Evolutionary conservation across 2,797 vertebrate species (phyloP).

Genomic region (Arctocebus calabarensis): DNA sequence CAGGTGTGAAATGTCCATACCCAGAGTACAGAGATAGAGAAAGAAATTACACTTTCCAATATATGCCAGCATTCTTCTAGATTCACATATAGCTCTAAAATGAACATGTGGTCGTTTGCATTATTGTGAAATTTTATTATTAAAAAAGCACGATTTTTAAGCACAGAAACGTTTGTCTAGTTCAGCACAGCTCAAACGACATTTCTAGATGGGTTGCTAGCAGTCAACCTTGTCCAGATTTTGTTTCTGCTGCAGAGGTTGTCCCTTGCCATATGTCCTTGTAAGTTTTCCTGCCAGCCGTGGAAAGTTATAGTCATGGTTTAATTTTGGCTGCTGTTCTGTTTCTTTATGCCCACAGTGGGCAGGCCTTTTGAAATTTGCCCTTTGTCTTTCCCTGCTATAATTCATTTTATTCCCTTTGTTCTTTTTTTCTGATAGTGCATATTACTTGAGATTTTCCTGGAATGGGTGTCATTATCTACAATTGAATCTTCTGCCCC

Average conservation of each 20-base stretch:
- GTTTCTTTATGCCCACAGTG: neutral
- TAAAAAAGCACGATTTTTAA: neutral
- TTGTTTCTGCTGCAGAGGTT: constrained; percentile 70
- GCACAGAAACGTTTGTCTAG: neutral
- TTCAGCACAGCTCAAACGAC: constrained; percentile 57
- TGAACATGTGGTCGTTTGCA: neutral
- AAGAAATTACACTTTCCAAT: neutral
- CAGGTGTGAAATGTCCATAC: neutral
- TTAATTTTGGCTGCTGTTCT: constrained; percentile 42
- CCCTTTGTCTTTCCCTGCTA: neutral
- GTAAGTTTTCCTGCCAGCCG: constrained; percentile 57
- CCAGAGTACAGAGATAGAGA: neutral
- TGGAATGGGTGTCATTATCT: neutral
- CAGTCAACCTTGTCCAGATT: constrained; percentile 73
- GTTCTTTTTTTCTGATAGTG: constrained; percentile 32
- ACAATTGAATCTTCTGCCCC: neutral
- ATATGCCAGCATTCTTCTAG: neutral
- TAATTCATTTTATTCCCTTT: neutral
- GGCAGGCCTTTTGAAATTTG: constrained; percentile 8
- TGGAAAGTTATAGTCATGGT: constrained; percentile 63
- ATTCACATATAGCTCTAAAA: neutral
- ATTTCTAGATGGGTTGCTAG: constrained; percentile 73
- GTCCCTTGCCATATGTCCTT: constrained; percentile 60
- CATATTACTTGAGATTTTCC: constrained; percentile 39
- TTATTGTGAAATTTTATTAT: neutral